Conservation (phyloP, 2,113 vertebrate species). For the Pteruthius melanotis region DNA sequence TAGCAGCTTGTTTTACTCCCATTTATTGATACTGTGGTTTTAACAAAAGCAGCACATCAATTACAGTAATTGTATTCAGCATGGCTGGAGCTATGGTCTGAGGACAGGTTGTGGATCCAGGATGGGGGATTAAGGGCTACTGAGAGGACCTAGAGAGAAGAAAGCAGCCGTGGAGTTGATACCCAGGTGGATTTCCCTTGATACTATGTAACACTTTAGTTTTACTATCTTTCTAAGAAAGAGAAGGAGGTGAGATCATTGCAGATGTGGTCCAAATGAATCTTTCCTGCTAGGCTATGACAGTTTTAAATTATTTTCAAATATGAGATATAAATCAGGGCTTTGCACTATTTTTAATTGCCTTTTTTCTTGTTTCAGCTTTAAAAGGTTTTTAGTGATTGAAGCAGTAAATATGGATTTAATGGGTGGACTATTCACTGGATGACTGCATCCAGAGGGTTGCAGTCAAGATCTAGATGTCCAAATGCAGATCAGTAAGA, state of each 20-base stretch:
- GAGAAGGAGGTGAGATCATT: background rate
- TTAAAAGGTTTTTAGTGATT: background rate
- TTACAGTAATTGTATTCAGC: conserved; percentile 25
- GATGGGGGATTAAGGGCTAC: conserved; percentile 13
- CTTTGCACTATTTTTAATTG: background rate
- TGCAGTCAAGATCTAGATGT: background rate
- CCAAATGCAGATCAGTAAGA: background rate
- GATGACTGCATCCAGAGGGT: background rate
- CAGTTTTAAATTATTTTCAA: background rate
- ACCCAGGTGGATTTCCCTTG: background rate
- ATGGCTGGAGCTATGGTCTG: conserved; percentile 8
- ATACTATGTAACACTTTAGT: background rate
- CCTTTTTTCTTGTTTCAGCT: background rate
- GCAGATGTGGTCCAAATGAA: background rate
- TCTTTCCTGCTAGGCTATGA: background rate
- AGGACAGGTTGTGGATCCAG: background rate
- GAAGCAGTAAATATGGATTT: background rate
- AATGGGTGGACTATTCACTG: background rate
- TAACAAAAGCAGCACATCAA: conserved; percentile 48
- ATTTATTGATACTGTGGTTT: conserved; percentile 46
- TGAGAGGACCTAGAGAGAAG: background rate
- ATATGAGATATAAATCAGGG: background rate
- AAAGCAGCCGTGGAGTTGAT: background rate
- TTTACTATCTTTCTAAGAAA: background rate
- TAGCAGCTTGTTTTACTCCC: conserved; percentile 39